Percentiles rank a stretch among this genome's conserved stretches.
These are phyloP conservation scores for Nematolebias whitei DNA, from an alignment of 2,113 vertebrate genomes.

Conservation along the genomic window DNA sequence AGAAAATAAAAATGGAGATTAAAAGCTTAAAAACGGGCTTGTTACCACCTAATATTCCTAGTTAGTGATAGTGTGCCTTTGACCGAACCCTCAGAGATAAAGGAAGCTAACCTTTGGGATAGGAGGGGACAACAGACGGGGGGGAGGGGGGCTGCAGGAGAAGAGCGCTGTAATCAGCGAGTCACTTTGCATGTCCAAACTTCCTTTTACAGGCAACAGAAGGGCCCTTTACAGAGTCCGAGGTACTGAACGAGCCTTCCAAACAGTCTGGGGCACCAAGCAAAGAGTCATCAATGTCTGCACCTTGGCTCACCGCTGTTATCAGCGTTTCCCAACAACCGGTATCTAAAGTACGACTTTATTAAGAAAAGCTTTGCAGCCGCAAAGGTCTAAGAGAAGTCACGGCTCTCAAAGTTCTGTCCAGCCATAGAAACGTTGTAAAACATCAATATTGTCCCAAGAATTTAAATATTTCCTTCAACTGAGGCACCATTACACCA, in stretches of 20 bases:
- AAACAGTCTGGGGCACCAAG: constrained; percentile 31
- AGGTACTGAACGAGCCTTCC: constrained; percentile 24
- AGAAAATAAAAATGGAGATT: no score
- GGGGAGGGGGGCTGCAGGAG: constrained; percentile 62
- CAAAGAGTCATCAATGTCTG: constrained; percentile 20
- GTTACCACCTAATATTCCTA: constrained; percentile 37
- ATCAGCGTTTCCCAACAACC: constrained; percentile 55
- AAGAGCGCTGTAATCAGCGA: constrained; percentile 35
- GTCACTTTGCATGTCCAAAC: constrained; percentile 68
- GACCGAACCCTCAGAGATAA: constrained; percentile 56
- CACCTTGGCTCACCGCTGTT: constrained; percentile 44
- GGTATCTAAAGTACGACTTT: constrained; percentile 36
- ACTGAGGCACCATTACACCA: background rate
- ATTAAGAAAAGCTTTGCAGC: constrained; percentile 15
- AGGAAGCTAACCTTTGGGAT: constrained; percentile 53
- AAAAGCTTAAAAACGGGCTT: constrained; percentile 17
- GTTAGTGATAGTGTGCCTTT: constrained; percentile 53
- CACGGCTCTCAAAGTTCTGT: constrained; percentile 33
- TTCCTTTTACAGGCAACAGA: constrained; percentile 60
- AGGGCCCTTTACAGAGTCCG: constrained; percentile 23
- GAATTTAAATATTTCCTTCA: background rate
- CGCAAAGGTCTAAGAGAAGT: constrained; percentile 14
- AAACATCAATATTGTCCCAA: background rate
- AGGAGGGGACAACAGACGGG: constrained; percentile 37
- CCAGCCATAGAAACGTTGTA: background rate